Base-by-base conservation (phyloP, 1,140 invertebrate species). In the Dryas iulia region DNA sequence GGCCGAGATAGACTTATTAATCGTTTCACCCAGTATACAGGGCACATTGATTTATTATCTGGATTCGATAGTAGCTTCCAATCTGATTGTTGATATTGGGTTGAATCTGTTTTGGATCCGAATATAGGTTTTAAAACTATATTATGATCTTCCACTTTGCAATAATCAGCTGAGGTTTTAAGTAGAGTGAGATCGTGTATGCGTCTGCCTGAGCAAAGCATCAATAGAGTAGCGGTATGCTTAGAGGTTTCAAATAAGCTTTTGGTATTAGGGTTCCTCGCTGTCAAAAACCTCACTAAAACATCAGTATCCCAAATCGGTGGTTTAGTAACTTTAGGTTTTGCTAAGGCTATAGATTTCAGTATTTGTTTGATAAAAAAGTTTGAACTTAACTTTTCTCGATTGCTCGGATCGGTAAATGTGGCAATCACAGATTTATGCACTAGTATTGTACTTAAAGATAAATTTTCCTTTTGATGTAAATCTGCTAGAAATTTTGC, bases 1-100 rank as follows among this genome's bases (percentile, higher is more conserved):
- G 73, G 57, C 33, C 70, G 56, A 57, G 71, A 21, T 23, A 77
- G 39, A 21, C 24, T 2, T 56, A 75, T 82, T 8, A 69, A 70
- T 60, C 56, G 65, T 2, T 75, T 68, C 14, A 82, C 71, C 79
- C 73, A 82, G 30, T 60, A 75, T 18, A 79, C 47, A 8, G 74
- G 74, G 62, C 77, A 61, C 61, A 81, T 26, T 8, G 69, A 76
- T 21, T 33, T 52, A 66, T 74, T 72, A 30, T 72, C 10, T 14
- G 35, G 5, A 68, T 77, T 77, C 10, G n/a, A 3, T 21, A 71
- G 31, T 0, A 81, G 14, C 35, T 74, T 79, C 61, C 61, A 66
- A 1, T 28, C 61, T 23, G 61, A 64, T 18, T 64, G 61, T 25
- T 47, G 28, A 23, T 47, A 24, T 6, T 8, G 53, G 21, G 7